phyloP scores from a whole-genome alignment of 2,797 vertebrate genomes.

The Acomys russatus region DNA sequence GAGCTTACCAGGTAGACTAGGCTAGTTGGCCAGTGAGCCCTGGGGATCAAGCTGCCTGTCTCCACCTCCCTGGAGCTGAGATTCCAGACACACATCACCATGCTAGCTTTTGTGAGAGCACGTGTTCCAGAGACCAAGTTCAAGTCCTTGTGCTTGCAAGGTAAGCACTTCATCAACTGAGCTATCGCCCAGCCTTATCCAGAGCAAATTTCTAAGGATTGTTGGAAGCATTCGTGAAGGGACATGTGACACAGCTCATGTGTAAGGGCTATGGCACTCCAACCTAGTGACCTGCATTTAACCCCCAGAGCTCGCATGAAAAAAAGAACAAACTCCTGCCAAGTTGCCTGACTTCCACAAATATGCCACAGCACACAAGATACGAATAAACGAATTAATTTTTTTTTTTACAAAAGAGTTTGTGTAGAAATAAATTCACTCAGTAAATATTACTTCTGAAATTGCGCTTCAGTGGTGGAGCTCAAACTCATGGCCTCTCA shows the following conservation, averaged over 20 bases:
- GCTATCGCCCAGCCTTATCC: not conserved
- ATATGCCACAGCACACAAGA: too few relatives aligned
- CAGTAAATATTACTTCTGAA: conserved; percentile 11
- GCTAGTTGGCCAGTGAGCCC: not conserved
- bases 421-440: conserved; percentile 27
- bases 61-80: not conserved
- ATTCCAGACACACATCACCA: not conserved
- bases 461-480: not conserved
- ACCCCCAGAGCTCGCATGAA: too few relatives aligned
- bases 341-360: not conserved
- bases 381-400: too few relatives aligned
- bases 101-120: not conserved
- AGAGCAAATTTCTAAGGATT: not conserved
- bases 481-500: not conserved
- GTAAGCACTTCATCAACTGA: not conserved
- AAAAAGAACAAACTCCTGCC: not conserved
- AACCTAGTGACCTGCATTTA: not conserved
- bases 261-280: too few relatives aligned
- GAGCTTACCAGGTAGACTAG: not conserved
- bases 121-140: not conserved
- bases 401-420: not conserved
- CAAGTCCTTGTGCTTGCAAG: not conserved
- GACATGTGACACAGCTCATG: not conserved
- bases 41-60: not conserved
- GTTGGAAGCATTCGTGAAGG: not conserved